Evolutionary conservation across 2,797 vertebrate species (phyloP).

Genomic region (Borostomias antarcticus): DNA sequence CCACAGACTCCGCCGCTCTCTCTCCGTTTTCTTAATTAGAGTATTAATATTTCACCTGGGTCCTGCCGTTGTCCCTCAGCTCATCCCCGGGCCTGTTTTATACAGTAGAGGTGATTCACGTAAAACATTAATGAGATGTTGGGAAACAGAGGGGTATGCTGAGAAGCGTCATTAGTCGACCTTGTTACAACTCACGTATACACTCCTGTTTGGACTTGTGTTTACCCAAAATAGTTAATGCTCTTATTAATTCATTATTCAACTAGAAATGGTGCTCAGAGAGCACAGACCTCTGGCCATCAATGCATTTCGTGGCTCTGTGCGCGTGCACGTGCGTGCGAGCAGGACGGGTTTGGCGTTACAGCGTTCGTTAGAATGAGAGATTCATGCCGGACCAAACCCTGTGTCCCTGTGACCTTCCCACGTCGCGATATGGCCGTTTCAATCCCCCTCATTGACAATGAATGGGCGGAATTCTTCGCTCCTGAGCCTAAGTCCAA

Average conservation of each 20-base stretch:
- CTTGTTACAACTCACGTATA: constrained; percentile 1
- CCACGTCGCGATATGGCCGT: too few species aligned
- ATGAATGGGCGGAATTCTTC: too few species aligned
- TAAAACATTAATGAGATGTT: constrained; percentile 21
- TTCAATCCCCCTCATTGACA: too few species aligned
- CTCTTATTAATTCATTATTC: neutral
- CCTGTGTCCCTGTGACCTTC: too few species aligned
- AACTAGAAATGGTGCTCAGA: neutral
- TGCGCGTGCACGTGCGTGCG: too few species aligned
- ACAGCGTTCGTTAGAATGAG: too few species aligned
- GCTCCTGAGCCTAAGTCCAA: too few species aligned
- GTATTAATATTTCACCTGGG: constrained; percentile 33
- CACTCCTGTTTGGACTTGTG: constrained; percentile 21
- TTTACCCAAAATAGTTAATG: constrained; percentile 35
- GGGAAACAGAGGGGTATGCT: constrained; percentile 5
- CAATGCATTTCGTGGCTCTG: too few species aligned
- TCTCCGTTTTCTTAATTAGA: constrained; percentile 22
- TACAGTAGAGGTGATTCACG: constrained; percentile 22
- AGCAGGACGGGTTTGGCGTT: too few species aligned
- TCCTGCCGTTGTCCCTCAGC: constrained; percentile 16
- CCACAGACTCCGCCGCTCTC: neutral
- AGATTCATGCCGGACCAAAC: too few species aligned
- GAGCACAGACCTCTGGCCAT: too few species aligned
- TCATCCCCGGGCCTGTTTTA: constrained; percentile 12
- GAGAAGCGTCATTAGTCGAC: constrained; percentile 24